Evolutionary conservation across 2,888 invertebrate species (phyloP).

Genomic region (Dugesia japonica): DNA sequence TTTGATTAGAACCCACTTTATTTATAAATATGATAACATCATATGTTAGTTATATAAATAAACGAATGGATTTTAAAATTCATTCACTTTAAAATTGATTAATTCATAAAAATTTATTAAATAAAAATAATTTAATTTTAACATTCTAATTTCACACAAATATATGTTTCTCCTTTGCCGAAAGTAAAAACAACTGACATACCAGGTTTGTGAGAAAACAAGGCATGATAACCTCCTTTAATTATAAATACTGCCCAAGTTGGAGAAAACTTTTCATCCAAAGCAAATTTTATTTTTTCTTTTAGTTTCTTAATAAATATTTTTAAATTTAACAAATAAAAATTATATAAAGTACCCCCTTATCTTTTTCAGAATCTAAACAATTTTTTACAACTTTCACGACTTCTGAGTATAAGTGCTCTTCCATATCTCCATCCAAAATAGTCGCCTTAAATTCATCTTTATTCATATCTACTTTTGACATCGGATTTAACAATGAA

Average conservation of each 20-base stretch:
- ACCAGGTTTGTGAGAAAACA: not conserved
- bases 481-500: not conserved
- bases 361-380: not conserved
- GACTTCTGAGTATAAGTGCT: not conserved
- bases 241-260: not conserved
- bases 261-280: not conserved
- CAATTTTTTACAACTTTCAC: not conserved
- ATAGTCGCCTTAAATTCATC: not conserved
- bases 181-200: not conserved
- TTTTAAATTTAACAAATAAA: not conserved
- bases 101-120: no score
- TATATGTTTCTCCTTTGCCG: not conserved
- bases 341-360: not conserved
- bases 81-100: no score
- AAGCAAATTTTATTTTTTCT: not conserved
- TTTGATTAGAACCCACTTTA: no score
- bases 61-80: no score
- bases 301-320: not conserved
- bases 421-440: constrained; percentile 12
- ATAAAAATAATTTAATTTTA: not conserved
- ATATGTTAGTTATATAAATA: no score
- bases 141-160: constrained; percentile 10
- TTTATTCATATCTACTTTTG: not conserved
- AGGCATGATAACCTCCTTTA: not conserved
- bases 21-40: no score